A percentile compares a stretch with the other conserved stretches of the same genome.
Conservation (phyloP, 2,888 invertebrate genomes). For the Tiliacea aurago region DNA sequence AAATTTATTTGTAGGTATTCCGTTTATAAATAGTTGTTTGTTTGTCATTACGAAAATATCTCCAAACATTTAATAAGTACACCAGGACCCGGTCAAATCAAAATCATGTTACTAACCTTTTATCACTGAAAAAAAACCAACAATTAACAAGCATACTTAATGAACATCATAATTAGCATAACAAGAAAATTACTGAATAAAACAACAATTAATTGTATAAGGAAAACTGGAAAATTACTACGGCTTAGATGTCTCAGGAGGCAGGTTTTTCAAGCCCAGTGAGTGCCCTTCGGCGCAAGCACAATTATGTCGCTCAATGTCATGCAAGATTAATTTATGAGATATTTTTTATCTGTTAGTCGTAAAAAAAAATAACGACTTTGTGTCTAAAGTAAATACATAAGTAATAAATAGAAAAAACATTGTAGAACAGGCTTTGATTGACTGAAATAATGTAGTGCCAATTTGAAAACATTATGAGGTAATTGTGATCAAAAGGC, state of each 20-base stretch:
- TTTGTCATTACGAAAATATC: background rate
- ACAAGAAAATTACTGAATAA: conserved; percentile 48
- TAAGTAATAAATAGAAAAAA: background rate
- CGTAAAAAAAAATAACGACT: conserved; percentile 36
- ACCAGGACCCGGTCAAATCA: background rate
- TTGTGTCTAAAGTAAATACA: background rate
- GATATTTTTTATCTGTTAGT: conserved; percentile 37
- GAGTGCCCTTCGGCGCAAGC: conserved; percentile 57
- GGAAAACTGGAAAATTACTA: conserved; percentile 65
- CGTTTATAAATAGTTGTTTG: too few species aligned
- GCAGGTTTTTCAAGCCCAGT: conserved; percentile 50
- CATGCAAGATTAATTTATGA: conserved; percentile 63
- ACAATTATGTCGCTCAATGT: conserved; percentile 62
- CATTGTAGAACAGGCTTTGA: background rate
- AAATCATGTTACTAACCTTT: conserved; percentile 4
- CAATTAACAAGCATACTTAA: conserved; percentile 34
- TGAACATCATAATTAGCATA: conserved; percentile 51
- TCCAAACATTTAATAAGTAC: background rate
- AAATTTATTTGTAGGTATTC: background rate
- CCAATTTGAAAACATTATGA: background rate
- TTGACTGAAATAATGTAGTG: background rate
- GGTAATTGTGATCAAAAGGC: too few species aligned
- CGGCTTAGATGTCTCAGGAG: conserved; percentile 27
- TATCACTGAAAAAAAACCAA: conserved; percentile 9
- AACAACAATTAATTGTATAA: conserved; percentile 47